Conservation (phyloP, 2,113 vertebrate genomes). For the Myxocyprinus asiaticus region DNA sequence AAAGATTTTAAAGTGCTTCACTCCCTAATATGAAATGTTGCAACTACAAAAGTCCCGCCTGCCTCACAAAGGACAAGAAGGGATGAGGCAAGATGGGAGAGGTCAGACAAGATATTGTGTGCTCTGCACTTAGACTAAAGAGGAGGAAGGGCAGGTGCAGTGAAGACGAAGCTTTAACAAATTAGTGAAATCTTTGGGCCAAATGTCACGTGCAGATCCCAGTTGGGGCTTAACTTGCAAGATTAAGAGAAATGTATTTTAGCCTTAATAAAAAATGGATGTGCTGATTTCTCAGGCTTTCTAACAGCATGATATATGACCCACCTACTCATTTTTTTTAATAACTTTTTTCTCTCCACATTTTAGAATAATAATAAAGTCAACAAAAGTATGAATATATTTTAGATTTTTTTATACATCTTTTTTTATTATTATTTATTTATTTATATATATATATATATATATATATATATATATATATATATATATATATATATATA, state of each 20-base stretch:
- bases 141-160: slow-evolving; percentile 53
- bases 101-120: slow-evolving; percentile 46
- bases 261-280: slow-evolving; percentile 1
- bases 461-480: too few relatives aligned
- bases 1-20: slow-evolving; percentile 41
- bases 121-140: slow-evolving; percentile 30
- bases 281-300: too few relatives aligned
- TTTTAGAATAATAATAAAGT: too few relatives aligned
- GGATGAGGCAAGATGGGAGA: slow-evolving; percentile 33
- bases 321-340: too few relatives aligned
- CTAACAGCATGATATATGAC: too few relatives aligned
- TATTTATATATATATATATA: too few relatives aligned
- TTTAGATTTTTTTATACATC: too few relatives aligned
- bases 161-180: slow-evolving; percentile 38
- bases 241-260: not conserved
- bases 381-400: too few relatives aligned
- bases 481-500: too few relatives aligned
- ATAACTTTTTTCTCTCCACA: too few relatives aligned
- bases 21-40: slow-evolving; percentile 48
- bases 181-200: slow-evolving; percentile 51
- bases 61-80: slow-evolving; percentile 39
- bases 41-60: slow-evolving; percentile 54
- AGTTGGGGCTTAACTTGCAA: slow-evolving; percentile 28
- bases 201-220: slow-evolving; percentile 40
- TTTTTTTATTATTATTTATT: too few relatives aligned